phyloP scores from a whole-genome alignment of 2,888 invertebrate genomes.

The Papilio protenor region DNA sequence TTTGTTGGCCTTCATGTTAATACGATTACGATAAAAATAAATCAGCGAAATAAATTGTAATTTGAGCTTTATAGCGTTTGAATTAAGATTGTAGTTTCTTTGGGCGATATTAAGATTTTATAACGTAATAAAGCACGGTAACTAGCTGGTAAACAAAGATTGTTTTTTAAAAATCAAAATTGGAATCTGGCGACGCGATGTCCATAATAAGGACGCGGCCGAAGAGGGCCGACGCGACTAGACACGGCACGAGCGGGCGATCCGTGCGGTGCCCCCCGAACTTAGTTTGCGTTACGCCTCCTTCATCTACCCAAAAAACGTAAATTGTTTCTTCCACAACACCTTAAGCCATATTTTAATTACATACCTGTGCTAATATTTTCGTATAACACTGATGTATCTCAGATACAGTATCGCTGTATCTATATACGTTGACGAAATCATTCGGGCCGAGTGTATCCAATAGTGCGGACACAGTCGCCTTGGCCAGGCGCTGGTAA shows the following conservation, averaged over 20 bases:
- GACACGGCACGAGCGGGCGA: too few species aligned
- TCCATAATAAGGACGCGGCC: not conserved
- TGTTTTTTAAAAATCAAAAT: too few species aligned
- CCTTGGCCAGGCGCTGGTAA: constrained; percentile 92
- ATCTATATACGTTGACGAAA: constrained; percentile 97
- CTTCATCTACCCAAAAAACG: too few species aligned
- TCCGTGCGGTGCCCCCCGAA: too few species aligned
- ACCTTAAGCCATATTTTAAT: constrained; percentile 25
- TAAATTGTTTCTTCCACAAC: too few species aligned
- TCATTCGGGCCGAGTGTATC: constrained; percentile 98
- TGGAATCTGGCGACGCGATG: too few species aligned
- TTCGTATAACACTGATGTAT: constrained; percentile 96
- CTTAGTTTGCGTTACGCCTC: too few species aligned
- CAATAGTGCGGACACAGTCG: constrained; percentile 94
- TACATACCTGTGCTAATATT: constrained; percentile 91
- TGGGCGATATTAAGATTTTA: too few species aligned
- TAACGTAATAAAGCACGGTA: too few species aligned
- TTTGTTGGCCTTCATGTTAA: not conserved
- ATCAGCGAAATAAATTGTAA: not conserved
- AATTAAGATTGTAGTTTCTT: not conserved
- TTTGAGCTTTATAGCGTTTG: not conserved
- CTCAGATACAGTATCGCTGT: constrained; percentile 92
- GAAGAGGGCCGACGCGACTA: too few species aligned
- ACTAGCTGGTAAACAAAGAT: too few species aligned
- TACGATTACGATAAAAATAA: not conserved